phyloP scores from a whole-genome alignment of 1,140 invertebrate genomes.

The Amyelois transitella region DNA sequence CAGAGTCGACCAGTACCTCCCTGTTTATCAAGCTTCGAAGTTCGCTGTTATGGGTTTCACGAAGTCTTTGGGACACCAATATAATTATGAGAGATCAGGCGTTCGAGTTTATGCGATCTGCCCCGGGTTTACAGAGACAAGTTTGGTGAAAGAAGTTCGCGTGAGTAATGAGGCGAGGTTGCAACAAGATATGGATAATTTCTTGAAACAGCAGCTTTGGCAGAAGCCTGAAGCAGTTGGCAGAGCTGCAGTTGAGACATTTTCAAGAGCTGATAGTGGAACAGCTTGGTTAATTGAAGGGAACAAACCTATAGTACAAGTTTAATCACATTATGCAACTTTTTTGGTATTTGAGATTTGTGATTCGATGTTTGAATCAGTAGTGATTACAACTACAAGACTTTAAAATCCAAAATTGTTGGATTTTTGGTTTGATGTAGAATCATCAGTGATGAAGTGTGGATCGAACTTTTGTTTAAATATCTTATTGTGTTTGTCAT shows the following conservation, averaged over 20 bases:
- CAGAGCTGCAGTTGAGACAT: slow-evolving; percentile 38
- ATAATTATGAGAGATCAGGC: slow-evolving; percentile 71
- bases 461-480: too few species aligned
- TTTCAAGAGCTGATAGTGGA: slow-evolving; percentile 39
- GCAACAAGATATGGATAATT: slow-evolving; percentile 19
- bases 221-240: slow-evolving; percentile 37
- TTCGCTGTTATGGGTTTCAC: slow-evolving; percentile 76
- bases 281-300: slow-evolving; percentile 50
- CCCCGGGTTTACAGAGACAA: slow-evolving; percentile 71
- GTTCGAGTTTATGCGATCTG: slow-evolving; percentile 73
- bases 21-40: slow-evolving; percentile 81
- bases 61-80: slow-evolving; percentile 68
- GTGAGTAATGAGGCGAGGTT: slow-evolving; percentile 16
- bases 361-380: too few species aligned
- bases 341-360: neutral
- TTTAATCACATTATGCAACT: neutral
- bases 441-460: too few species aligned
- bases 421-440: too few species aligned
- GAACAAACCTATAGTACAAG: slow-evolving; percentile 31
- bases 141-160: slow-evolving; percentile 41
- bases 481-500: too few species aligned
- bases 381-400: too few species aligned
- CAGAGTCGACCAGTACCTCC: slow-evolving; percentile 74
- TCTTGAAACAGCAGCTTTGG: slow-evolving; percentile 22
- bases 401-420: too few species aligned